Evolutionary conservation across 2,888 invertebrate species (phyloP).

Genomic region (Rugalucina vietnamica): DNA sequence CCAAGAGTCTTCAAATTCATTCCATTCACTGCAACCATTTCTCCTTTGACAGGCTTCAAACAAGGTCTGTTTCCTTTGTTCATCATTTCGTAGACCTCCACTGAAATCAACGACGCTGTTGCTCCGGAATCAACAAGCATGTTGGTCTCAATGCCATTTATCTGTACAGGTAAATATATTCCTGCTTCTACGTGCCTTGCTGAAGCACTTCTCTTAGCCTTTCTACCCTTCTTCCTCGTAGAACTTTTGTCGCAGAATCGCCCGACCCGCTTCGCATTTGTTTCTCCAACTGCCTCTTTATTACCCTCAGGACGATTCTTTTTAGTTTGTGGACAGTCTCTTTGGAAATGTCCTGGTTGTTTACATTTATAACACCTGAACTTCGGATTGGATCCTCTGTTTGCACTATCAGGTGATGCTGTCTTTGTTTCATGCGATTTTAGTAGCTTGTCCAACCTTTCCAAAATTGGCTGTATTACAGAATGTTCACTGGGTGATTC

Average conservation of each 20-base stretch:
- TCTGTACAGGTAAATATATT: not conserved
- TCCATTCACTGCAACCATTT: slow-evolving; percentile 1
- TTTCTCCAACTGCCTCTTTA: not conserved
- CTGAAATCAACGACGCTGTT: not conserved
- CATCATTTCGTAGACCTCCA: not conserved
- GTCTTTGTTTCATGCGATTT: no score
- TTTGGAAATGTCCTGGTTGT: not conserved
- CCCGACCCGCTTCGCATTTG: no score
- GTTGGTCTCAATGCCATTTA: not conserved
- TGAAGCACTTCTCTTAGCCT: no score
- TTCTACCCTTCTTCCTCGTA: not conserved
- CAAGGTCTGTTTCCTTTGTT: not conserved
- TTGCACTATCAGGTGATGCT: not conserved
- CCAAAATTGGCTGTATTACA: no score
- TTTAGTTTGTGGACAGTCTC: not conserved
- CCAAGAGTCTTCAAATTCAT: not conserved
- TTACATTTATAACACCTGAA: not conserved
- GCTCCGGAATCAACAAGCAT: not conserved
- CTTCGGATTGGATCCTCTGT: not conserved
- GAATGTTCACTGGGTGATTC: no score
- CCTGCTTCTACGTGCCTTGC: not conserved
- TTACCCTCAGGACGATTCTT: not conserved
- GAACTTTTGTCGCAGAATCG: no score
- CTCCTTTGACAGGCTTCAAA: not conserved
- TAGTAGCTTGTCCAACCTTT: no score